Base-by-base conservation (phyloP, 2,113 vertebrate species). In the Neolamprologus brichardi region DNA sequence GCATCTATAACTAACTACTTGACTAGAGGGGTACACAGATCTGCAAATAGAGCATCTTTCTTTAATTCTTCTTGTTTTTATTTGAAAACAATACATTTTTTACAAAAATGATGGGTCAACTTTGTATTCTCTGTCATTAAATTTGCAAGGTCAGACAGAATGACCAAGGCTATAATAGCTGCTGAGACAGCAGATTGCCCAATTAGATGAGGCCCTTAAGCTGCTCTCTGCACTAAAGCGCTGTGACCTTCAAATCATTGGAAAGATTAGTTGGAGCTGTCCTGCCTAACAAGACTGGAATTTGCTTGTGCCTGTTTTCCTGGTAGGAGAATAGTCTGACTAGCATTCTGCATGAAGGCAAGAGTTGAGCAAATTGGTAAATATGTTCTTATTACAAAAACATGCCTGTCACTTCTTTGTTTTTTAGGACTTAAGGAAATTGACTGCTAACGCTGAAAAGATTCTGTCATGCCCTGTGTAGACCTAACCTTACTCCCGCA, bases 181-280 rank as follows among this genome's bases (percentile, higher is more conserved):
- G 90, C 85, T 89, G 88, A 90, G 91, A 93, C 83, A 85, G 79
- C 84, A 89, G 81, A 89, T 90, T 90, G 88, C 52, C 89, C 87
- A 93, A 92, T 89, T 91, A 92, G 89, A 89, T 88, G 84, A 89
- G 72, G 87, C 90, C 85, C 81, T 88, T 83, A 64, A 87, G 83
- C 85, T 87, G 39, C 49, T 86, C 86, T 87, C 84, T 92, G 62
- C 82, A 77, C 84, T 82, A 82, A 82, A 86, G 77, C 82, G 70
- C 89, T 84, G 49, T 93, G 92, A 93, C 93, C 93, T 93, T 95
- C 86, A 81, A 92, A 85, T 92, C 88, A 89, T 87, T 86, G 86
- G 87, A 81, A 90, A 92, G 87, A 88, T 94, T 86, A 92, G 82
- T 87, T 81, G 78, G 79, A 88, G 72, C 84, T 82, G 58, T 82